Conservation (phyloP, 1,140 invertebrate species). For the Drosophila athabasca region DNA sequence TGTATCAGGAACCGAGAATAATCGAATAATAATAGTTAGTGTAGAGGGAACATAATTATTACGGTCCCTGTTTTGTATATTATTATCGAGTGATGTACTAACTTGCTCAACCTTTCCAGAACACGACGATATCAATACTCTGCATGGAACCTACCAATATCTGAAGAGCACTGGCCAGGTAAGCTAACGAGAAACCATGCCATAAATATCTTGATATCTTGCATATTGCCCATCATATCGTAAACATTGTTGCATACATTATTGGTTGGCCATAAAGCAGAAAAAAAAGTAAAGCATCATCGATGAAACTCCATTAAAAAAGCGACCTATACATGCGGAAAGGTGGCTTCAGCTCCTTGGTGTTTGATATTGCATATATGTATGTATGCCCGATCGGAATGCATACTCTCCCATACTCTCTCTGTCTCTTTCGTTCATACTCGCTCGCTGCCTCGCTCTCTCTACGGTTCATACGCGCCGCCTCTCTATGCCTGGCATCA, state of each 20-base stretch:
- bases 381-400: conserved; percentile 30
- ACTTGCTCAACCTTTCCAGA: conserved; percentile 55
- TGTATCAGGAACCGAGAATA: no score
- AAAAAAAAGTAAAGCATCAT: conserved; percentile 28
- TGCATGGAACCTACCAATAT: conserved; percentile 81
- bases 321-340: conserved; percentile 21
- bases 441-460: conserved; percentile 19
- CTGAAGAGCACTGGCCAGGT: conserved; percentile 83
- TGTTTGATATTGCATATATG: conserved; percentile 72
- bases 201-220: conserved; percentile 16
- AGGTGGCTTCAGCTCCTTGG: conserved; percentile 62
- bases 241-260: conserved; percentile 70
- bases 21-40: no score
- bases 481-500: conserved; percentile 22
- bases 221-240: conserved; percentile 42
- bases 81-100: no score
- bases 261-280: conserved; percentile 51
- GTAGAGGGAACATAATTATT: no score
- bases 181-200: conserved; percentile 25
- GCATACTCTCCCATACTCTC: conserved; percentile 14
- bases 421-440: conserved; percentile 26
- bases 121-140: conserved; percentile 76
- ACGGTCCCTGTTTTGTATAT: no score
- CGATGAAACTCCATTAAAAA: conserved; percentile 40
- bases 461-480: conserved; percentile 16